A percentile compares a stretch with the other conserved stretches of the same genome.
These are phyloP conservation scores for Hyperoplus lanceolatus DNA, from an alignment of 2,797 vertebrate genomes.

Conservation along the genomic window DNA sequence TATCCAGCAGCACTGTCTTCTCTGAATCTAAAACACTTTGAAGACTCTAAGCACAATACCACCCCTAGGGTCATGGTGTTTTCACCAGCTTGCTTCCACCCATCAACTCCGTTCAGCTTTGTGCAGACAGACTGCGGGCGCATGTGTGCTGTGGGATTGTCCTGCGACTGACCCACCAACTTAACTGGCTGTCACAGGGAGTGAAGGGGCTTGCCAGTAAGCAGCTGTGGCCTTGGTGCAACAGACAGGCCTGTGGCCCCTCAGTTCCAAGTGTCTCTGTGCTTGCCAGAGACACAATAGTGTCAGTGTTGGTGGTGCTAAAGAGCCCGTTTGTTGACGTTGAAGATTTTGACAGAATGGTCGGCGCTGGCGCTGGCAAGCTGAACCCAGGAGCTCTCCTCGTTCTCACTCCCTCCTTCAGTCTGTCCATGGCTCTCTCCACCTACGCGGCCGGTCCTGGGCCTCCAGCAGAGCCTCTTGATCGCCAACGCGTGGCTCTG, in stretches of 20 bases:
- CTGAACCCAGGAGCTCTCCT: slow-evolving; percentile 88
- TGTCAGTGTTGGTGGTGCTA: slow-evolving; percentile 79
- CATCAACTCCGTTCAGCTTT: slow-evolving; percentile 54
- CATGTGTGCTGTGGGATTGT: slow-evolving; percentile 51
- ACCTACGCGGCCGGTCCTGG: slow-evolving; percentile 79
- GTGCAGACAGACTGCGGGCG: slow-evolving; percentile 58
- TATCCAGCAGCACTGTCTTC: slow-evolving; percentile 19
- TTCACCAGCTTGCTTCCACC: slow-evolving; percentile 56
- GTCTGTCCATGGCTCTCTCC: slow-evolving; percentile 59
- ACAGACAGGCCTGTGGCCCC: slow-evolving; percentile 58
- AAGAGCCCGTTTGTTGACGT: slow-evolving; percentile 87
- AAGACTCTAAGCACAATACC: slow-evolving; percentile 43
- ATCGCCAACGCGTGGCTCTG: slow-evolving; percentile 93
- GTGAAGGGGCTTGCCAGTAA: slow-evolving; percentile 63
- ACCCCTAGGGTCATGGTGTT: slow-evolving; percentile 43
- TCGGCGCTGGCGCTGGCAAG: slow-evolving; percentile 94
- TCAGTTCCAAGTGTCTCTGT: slow-evolving; percentile 60
- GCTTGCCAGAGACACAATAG: slow-evolving; percentile 59
- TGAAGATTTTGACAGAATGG: slow-evolving; percentile 94
- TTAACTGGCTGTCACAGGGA: slow-evolving; percentile 68
- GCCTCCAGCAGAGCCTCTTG: slow-evolving; percentile 93
- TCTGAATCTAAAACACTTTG: slow-evolving; percentile 56
- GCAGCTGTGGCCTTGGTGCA: slow-evolving; percentile 70
- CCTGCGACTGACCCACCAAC: slow-evolving; percentile 68
- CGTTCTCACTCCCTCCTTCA: slow-evolving; percentile 56